Conservation (phyloP, 1,140 invertebrate genomes). For the Ostrea denselamellosa region DNA sequence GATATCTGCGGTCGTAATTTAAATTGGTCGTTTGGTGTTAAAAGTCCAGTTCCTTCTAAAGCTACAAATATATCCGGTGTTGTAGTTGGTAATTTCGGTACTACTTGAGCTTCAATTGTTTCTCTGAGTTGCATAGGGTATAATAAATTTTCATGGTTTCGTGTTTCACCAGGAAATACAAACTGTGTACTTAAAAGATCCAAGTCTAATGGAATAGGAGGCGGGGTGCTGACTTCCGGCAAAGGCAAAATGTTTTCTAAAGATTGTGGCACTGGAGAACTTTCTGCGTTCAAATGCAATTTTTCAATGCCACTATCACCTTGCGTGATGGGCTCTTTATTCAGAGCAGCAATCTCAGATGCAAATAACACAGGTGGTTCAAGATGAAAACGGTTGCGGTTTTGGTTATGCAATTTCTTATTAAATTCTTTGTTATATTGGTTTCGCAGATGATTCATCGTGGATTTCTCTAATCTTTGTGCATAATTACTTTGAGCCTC, state of each 20-base stretch:
- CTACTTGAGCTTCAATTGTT: not conserved
- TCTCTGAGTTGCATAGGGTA: not conserved
- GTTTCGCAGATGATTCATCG: not conserved
- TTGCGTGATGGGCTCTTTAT: not conserved
- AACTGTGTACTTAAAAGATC: conserved; percentile 12
- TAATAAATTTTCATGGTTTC: not conserved
- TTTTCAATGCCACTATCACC: not conserved
- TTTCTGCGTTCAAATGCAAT: not conserved
- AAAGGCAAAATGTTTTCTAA: not conserved
- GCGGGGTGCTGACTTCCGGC: not conserved
- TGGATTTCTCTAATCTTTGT: conserved; percentile 17
- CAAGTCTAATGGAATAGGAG: conserved; percentile 16
- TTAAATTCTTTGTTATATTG: not conserved
- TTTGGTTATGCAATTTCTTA: not conserved
- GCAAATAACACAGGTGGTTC: not conserved
- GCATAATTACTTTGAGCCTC: conserved; percentile 7
- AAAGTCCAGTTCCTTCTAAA: not conserved
- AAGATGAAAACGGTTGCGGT: not conserved
- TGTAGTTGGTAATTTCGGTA: not conserved
- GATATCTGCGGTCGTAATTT: not conserved
- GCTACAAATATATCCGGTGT: conserved; percentile 7
- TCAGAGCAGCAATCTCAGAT: not conserved
- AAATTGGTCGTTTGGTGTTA: not conserved
- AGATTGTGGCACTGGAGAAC: not conserved
- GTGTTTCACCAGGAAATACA: not conserved